Conservation (phyloP, 2,797 vertebrate species). For the Odontamblyopus lacepedii region DNA sequence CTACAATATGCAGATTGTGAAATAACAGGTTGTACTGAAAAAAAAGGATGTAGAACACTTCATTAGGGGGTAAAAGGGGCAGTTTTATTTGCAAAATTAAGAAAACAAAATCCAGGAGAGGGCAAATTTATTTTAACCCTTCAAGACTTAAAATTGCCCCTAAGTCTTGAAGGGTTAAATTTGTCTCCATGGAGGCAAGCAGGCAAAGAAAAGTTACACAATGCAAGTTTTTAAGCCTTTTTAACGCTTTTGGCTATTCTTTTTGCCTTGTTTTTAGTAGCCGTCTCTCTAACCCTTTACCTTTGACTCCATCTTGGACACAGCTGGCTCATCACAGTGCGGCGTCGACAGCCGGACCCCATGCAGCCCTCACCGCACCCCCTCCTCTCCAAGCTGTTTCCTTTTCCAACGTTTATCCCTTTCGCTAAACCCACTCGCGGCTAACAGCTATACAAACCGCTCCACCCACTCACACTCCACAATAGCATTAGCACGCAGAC, state of each 20-base stretch:
- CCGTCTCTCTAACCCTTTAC: conserved; percentile 32
- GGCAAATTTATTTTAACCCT: too few species aligned
- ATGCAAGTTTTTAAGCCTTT: conserved; percentile 11
- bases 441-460: conserved; percentile 71
- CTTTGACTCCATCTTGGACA: conserved; percentile 47
- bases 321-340: conserved; percentile 63
- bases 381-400: conserved; percentile 40
- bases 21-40: too few species aligned
- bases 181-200: too few species aligned
- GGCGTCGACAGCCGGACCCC: conserved; percentile 62
- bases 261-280: conserved; percentile 28
- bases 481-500: conserved; percentile 44
- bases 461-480: conserved; percentile 35
- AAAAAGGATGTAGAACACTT: too few species aligned
- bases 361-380: conserved; percentile 44
- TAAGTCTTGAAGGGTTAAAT: too few species aligned
- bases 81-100: too few species aligned
- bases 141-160: too few species aligned
- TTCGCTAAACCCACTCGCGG: conserved; percentile 49
- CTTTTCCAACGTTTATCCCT: conserved; percentile 50
- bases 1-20: too few species aligned
- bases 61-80: too few species aligned
- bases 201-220: too few species aligned
- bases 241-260: conserved; percentile 19
- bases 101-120: too few species aligned